These are phyloP conservation scores for Gymnothorax reevesii DNA, from an alignment of 2,797 vertebrate species.

Conservation along the genomic window DNA sequence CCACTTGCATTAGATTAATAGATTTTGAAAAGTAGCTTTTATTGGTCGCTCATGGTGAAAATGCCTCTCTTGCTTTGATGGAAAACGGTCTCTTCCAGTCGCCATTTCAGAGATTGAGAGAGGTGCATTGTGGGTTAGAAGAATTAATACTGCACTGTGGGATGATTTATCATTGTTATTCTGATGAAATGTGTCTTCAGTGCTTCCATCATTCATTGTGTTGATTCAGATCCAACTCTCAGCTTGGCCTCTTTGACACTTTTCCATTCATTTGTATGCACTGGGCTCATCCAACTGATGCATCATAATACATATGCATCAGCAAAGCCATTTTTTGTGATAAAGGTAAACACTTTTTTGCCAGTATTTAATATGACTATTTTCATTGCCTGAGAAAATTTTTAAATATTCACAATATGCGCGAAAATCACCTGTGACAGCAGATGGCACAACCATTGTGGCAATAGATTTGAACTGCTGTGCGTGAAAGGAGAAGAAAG, in stretches of 20 bases:
- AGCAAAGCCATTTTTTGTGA: conserved; percentile 18
- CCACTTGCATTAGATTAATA: not conserved
- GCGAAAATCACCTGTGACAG: conserved; percentile 15
- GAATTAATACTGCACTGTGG: not conserved
- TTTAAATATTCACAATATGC: not conserved
- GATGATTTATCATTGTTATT: conserved; percentile 23
- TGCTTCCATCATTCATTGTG: conserved; percentile 12
- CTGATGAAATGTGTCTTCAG: not conserved
- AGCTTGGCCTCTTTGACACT: conserved; percentile 24
- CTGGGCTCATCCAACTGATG: conserved; percentile 14
- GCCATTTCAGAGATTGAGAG: not conserved
- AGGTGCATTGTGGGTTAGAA: not conserved
- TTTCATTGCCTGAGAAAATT: not conserved
- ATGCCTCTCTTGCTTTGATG: not conserved
- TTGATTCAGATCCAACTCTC: conserved; percentile 18
- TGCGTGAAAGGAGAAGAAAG: not conserved
- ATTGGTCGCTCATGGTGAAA: not conserved
- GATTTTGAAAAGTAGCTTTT: not conserved
- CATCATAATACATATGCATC: conserved; percentile 29
- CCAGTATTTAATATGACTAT: conserved; percentile 16
- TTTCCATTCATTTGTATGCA: conserved; percentile 34
- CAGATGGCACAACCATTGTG: conserved; percentile 27
- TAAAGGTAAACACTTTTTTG: not conserved
- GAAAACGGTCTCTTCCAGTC: not conserved
- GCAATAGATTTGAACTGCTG: not conserved